Evolutionary conservation across 2,113 vertebrate genomes (phyloP).

Genomic region (Archocentrus centrarchus): DNA sequence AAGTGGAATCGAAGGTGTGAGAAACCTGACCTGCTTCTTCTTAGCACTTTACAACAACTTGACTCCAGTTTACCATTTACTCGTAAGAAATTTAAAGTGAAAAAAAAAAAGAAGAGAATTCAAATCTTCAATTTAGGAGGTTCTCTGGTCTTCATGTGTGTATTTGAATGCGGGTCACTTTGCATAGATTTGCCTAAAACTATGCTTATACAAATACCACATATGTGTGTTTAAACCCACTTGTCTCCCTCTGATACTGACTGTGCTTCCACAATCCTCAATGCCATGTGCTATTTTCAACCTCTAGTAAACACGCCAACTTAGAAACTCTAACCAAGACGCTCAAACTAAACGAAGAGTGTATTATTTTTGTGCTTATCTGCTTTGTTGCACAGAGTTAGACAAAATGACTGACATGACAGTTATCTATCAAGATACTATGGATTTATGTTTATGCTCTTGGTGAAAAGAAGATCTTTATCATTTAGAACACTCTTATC

Average conservation of each 20-base stretch:
- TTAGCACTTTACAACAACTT: background rate
- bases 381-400: rapidly evolving
- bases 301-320: background rate
- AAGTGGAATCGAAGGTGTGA: conserved; percentile 3
- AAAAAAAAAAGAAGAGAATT: background rate
- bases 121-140: background rate
- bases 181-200: conserved; percentile 41
- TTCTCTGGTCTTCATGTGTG: background rate
- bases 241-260: background rate
- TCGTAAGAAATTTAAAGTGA: background rate
- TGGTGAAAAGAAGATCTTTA: background rate
- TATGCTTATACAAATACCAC: conserved; percentile 19
- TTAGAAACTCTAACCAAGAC: background rate
- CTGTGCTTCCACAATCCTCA: background rate
- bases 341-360: background rate
- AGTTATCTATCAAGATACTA: background rate
- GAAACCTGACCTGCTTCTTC: background rate
- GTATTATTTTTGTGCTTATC: background rate
- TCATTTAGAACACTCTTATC: background rate
- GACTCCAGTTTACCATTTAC: background rate
- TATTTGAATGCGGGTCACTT: background rate
- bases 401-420: background rate
- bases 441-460: background rate
- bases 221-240: background rate
- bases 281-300: background rate